These are phyloP conservation scores for Achroia grisella DNA, from an alignment of 1,140 invertebrate species.

Conservation along the genomic window DNA sequence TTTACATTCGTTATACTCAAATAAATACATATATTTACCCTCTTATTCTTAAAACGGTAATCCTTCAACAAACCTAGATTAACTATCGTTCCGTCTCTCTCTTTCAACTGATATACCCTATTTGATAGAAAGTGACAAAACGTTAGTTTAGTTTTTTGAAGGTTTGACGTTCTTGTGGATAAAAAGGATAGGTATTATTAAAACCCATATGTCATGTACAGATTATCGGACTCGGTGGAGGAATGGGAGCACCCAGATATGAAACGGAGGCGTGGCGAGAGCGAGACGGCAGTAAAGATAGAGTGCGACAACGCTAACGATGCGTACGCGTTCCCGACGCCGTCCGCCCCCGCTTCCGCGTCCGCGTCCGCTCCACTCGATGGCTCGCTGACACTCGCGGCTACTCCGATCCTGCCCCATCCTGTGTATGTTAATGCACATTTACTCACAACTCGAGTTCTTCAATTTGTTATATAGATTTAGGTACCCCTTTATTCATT, in stretches of 20 bases:
- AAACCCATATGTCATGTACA: conserved; percentile 31
- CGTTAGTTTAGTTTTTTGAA: too few species aligned
- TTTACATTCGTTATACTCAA: too few species aligned
- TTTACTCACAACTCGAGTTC: too few species aligned
- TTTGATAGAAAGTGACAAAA: too few species aligned
- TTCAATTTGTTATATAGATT: not conserved
- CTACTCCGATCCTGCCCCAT: conserved; percentile 26
- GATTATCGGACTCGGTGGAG: conserved; percentile 53
- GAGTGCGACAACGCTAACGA: conserved; percentile 66
- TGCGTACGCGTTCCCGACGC: conserved; percentile 48
- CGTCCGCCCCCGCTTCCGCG: conserved; percentile 24
- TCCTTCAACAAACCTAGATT: too few species aligned
- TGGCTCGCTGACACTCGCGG: conserved; percentile 15
- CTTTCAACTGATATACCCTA: too few species aligned
- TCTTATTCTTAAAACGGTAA: too few species aligned
- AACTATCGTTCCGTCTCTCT: too few species aligned
- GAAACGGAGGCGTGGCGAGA: conserved; percentile 41
- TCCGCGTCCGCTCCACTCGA: conserved; percentile 26
- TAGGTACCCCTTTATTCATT: conserved; percentile 12
- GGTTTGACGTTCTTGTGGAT: too few species aligned
- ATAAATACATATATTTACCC: too few species aligned
- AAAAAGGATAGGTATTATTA: too few species aligned
- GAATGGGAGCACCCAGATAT: conserved; percentile 52
- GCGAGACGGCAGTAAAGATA: conserved; percentile 47
- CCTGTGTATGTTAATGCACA: conserved; percentile 42